phyloP scores from a whole-genome alignment of 2,797 vertebrate genomes.

The Margarornis squamiger region DNA sequence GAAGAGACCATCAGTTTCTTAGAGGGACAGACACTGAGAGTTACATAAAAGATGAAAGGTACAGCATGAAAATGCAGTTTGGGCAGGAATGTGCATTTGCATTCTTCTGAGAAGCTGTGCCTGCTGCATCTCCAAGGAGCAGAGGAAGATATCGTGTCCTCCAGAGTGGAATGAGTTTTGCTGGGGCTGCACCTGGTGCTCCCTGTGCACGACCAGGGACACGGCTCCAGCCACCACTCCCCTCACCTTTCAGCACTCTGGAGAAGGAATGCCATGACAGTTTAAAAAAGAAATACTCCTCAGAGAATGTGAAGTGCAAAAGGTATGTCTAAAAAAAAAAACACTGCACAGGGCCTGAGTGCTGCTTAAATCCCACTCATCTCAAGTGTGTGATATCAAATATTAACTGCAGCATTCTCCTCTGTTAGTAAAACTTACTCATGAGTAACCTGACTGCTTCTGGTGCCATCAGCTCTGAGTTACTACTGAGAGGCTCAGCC shows the following conservation, averaged over 20 bases:
- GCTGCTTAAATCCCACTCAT: not conserved
- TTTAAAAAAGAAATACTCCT: rapidly evolving
- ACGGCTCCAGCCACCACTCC: not conserved
- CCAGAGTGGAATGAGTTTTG: not conserved
- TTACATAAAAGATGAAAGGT: not conserved
- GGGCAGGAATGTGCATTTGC: not conserved
- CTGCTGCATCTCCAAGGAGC: not conserved
- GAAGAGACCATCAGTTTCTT: not conserved
- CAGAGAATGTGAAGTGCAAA: not conserved
- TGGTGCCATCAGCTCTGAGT: not conserved
- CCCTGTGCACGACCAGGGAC: rapidly evolving
- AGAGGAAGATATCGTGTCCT: not conserved
- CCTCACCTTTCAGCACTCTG: not conserved
- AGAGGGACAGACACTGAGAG: not conserved
- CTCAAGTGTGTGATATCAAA: not conserved
- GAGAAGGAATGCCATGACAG: not conserved
- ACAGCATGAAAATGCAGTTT: not conserved
- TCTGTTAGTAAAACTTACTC: not conserved
- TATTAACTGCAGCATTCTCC: not conserved
- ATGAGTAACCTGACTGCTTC: not conserved
- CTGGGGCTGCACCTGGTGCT: not conserved
- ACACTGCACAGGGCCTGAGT: not conserved
- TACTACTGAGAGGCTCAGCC: rapidly evolving
- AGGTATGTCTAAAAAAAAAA: not conserved
- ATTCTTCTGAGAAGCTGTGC: not conserved